phyloP scores from a whole-genome alignment of 2,888 invertebrate species.

The Campopleginae sp. region DNA sequence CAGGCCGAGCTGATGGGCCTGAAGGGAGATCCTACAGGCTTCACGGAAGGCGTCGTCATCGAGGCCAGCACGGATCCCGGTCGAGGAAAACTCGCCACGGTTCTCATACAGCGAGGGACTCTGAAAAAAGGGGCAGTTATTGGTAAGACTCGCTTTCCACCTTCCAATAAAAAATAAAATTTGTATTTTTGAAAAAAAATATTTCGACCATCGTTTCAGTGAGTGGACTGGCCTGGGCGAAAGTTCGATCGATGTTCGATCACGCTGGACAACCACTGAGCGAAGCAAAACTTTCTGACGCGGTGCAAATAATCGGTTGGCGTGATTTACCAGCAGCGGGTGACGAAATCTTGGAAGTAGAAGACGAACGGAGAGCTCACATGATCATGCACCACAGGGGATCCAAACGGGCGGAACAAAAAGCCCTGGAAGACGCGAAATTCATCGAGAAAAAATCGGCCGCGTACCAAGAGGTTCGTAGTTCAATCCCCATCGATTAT shows the following conservation, averaged over 20 bases:
- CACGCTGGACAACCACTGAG: constrained; percentile 89
- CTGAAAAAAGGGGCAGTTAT: constrained; percentile 86
- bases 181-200: not conserved
- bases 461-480: constrained; percentile 85
- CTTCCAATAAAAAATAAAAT: not conserved
- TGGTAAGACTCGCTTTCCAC: constrained; percentile 74
- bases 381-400: constrained; percentile 89
- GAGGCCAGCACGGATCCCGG: constrained; percentile 91
- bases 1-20: constrained; percentile 96
- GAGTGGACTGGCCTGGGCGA: constrained; percentile 93
- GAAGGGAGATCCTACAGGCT: constrained; percentile 92
- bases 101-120: constrained; percentile 87
- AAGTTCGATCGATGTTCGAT: constrained; percentile 92
- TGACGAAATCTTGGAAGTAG: constrained; percentile 93
- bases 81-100: constrained; percentile 88
- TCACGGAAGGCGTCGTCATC: constrained; percentile 95
- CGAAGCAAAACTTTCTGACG: constrained; percentile 91
- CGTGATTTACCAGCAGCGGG: constrained; percentile 95
- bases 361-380: constrained; percentile 89
- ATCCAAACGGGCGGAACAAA: constrained; percentile 86
- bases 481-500: not conserved
- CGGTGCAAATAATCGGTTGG: constrained; percentile 97
- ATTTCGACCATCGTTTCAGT: constrained; percentile 89
- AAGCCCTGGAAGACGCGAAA: constrained; percentile 87
- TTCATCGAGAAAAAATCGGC: constrained; percentile 88